These are phyloP conservation scores for Sphenopsis melanotis DNA, from an alignment of 2,797 vertebrate genomes.

Conservation along the genomic window DNA sequence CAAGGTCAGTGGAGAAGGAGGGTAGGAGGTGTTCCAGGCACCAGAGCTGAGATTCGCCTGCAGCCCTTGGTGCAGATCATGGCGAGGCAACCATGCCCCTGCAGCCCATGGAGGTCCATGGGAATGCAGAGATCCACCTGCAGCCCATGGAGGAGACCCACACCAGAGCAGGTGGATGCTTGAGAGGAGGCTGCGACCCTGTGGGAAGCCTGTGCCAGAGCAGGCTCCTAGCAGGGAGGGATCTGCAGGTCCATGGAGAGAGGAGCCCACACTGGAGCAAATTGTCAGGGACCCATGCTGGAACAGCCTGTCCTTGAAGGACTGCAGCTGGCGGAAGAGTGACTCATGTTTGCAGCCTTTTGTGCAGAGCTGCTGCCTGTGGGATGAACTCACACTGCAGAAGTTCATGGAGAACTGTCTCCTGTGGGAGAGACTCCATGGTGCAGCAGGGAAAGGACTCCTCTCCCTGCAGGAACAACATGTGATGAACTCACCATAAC, in stretches of 20 bases:
- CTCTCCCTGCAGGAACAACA: rapidly evolving
- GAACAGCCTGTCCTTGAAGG: neutral
- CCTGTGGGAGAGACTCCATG: rapidly evolving
- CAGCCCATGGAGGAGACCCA: neutral
- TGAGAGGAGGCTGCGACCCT: neutral
- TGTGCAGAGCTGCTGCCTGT: neutral
- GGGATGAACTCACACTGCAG: neutral
- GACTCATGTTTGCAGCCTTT: neutral
- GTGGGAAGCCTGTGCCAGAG: neutral
- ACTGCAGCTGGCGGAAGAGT: neutral
- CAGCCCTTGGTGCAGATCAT: rapidly evolving
- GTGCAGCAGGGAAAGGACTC: neutral
- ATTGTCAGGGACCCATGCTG: rapidly evolving
- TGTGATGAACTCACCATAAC: neutral
- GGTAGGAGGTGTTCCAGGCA: neutral
- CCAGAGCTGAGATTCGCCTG: neutral
- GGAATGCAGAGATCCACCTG: neutral
- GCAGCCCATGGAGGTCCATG: rapidly evolving
- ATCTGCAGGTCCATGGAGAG: neutral
- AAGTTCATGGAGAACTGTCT: neutral
- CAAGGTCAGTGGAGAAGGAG: neutral
- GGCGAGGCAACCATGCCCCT: neutral
- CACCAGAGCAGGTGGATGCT: neutral
- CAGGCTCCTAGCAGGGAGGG: neutral
- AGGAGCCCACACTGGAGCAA: neutral